Evolutionary conservation across 2,113 vertebrate genomes (phyloP).

Genomic region (Cryptomyrus ogoouensis): DNA sequence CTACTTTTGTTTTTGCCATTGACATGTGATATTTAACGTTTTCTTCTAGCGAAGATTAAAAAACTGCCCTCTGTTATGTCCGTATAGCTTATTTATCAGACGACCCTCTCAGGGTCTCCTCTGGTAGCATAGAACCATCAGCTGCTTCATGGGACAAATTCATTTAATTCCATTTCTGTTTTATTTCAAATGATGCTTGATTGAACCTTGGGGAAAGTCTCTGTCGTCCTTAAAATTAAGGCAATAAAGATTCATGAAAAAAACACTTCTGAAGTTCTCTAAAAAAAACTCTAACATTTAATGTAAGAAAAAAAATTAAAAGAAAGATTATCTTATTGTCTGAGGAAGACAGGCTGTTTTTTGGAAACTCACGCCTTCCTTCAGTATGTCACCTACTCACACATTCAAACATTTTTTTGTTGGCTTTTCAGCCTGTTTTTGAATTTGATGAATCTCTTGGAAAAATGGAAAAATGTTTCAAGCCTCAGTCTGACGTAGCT

Average conservation of each 20-base stretch:
- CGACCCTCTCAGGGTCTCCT: conserved; percentile 69
- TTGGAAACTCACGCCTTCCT: conserved; percentile 61
- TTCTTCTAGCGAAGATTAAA: conserved; percentile 89
- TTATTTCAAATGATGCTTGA: conserved; percentile 72
- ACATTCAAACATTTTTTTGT: conserved; percentile 60
- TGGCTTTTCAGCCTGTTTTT: conserved; percentile 55
- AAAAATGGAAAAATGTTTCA: conserved; percentile 60
- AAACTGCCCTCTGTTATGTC: conserved; percentile 82
- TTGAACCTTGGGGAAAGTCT: conserved; percentile 60
- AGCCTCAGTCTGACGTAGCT: conserved; percentile 71
- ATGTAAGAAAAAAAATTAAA: conserved; percentile 70
- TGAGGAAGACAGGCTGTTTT: conserved; percentile 81
- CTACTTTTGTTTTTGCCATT: conserved; percentile 71
- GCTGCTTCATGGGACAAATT: conserved; percentile 62
- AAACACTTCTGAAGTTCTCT: conserved; percentile 81
- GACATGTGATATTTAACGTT: conserved; percentile 83
- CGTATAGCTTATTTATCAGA: conserved; percentile 82
- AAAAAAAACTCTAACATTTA: conserved; percentile 68
- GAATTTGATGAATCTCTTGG: conserved; percentile 60
- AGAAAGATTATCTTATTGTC: conserved; percentile 83
- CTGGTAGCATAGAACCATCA: conserved; percentile 69
- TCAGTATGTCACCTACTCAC: conserved; percentile 74
- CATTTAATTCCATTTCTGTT: conserved; percentile 14
- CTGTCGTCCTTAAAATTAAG: conserved; percentile 97
- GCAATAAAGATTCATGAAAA: conserved; percentile 97